Evolutionary conservation across 2,797 vertebrate genomes (phyloP).

Genomic region (Cossypha heuglini): DNA sequence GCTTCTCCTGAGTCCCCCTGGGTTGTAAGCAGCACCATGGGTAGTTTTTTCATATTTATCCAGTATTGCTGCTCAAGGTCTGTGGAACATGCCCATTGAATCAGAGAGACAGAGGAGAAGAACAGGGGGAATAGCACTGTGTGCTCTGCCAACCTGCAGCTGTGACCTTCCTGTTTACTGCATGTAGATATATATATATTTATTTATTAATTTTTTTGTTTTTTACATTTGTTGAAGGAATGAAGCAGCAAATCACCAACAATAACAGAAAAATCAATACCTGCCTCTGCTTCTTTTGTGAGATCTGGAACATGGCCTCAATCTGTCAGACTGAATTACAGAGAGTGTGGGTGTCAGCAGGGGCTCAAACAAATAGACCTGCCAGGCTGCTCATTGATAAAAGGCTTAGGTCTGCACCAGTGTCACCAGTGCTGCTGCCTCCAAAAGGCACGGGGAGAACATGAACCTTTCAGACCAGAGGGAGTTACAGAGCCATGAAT

Average conservation of each 20-base stretch:
- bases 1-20: background rate
- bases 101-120: background rate
- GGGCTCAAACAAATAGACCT: constrained; percentile 69
- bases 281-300: constrained; percentile 75
- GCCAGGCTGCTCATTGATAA: constrained; percentile 60
- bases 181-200: background rate
- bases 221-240: constrained; percentile 61
- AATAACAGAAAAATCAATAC: constrained; percentile 78
- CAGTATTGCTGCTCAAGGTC: background rate
- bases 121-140: background rate
- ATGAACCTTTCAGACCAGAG: constrained; percentile 1
- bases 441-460: constrained; percentile 2
- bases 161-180: constrained; percentile 10
- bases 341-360: constrained; percentile 64
- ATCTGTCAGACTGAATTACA: constrained; percentile 83
- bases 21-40: background rate
- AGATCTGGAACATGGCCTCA: constrained; percentile 79
- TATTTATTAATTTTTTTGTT: background rate
- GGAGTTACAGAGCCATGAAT: background rate
- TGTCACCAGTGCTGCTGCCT: background rate
- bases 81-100: background rate
- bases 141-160: constrained; percentile 23
- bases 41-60: background rate
- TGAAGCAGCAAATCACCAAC: constrained; percentile 69
- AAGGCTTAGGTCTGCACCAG: constrained; percentile 29